Conservation (phyloP, 2,888 invertebrate genomes). For the Ecdyonurus torrentis region DNA sequence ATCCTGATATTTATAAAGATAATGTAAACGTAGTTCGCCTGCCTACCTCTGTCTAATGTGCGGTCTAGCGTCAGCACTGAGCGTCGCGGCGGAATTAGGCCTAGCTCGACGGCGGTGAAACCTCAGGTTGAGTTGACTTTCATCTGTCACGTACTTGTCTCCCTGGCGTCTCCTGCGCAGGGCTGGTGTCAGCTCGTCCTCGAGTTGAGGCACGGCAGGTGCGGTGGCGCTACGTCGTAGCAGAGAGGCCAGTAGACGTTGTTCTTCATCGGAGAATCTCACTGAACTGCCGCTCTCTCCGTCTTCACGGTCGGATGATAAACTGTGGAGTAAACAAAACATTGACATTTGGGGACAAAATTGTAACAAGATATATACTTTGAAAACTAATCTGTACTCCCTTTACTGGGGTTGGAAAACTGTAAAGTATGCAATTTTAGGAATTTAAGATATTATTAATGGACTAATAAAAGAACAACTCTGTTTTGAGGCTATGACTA, state of each 20-base stretch:
- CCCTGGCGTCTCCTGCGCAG: conserved; percentile 52
- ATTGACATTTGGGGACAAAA: too few relatives aligned
- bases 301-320: background rate
- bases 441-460: too few relatives aligned
- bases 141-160: conserved; percentile 75
- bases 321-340: background rate
- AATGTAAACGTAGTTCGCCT: background rate
- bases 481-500: too few relatives aligned
- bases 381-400: too few relatives aligned
- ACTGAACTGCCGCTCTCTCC: conserved; percentile 1
- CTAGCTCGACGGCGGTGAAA: conserved; percentile 48
- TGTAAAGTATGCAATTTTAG: too few relatives aligned
- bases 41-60: conserved; percentile 1
- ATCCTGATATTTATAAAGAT: too few relatives aligned
- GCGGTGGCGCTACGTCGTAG: conserved; percentile 10
- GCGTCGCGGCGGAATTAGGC: conserved; percentile 16
- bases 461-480: too few relatives aligned
- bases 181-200: conserved; percentile 31
- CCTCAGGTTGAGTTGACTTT: conserved; percentile 61
- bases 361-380: too few relatives aligned
- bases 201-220: conserved; percentile 12
- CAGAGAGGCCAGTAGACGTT: conserved; percentile 2
- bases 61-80: conserved; percentile 2
- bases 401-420: too few relatives aligned
- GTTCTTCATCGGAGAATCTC: conserved; percentile 9